Base-by-base conservation (phyloP, 2,113 vertebrate species). In the Manacus vitellinus region DNA sequence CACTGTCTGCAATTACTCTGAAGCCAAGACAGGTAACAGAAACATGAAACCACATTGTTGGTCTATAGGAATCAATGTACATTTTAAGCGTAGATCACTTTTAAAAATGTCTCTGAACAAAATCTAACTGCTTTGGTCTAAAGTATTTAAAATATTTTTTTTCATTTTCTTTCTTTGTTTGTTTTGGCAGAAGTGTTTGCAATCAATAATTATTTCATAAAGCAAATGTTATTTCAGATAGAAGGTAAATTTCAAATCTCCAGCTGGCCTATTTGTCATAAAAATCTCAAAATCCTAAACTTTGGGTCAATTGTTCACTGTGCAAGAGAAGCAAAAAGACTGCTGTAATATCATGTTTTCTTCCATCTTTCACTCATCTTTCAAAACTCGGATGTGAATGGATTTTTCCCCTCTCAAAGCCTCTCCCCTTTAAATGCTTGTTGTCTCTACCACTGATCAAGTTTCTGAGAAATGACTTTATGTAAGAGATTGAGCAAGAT, bases 401-500 rank as follows among this genome's bases (percentile, higher is more conserved):
- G 97, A 96, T 95, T 94, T 97, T 97, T 88, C 93, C 82, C 93
- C 84, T 97, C 97, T 96, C 92, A 74, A 87, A 92, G 97, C 86
- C 97, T 98, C 98, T 98, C 97, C 98, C 95, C 91, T 98, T 98
- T 97, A 97, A 97, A 98, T 90, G 93, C 92, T 97, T 97, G 96
- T 97, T 98, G 97, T 98, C 95, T 98, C 94, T 97, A 97, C 95
- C 76, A 85, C 95, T 95, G 97, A 98, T 98, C 98, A 97, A 97
- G 97, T 98, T 98, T 98, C 98, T 98, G 98, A 98, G 98, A 98
- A 98, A 97, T 98, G 89, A 97, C 97, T 98, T 98, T 98, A 98
- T 98, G 97, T 92, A 97, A 97, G 97, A 98, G 96, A 98, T 97
- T 67, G 96, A 97, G 96, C 97, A 97, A 98, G 98, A 98, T 98